These are phyloP conservation scores for Ploceus nigricollis DNA, from an alignment of 2,113 vertebrate species.

Conservation along the genomic window DNA sequence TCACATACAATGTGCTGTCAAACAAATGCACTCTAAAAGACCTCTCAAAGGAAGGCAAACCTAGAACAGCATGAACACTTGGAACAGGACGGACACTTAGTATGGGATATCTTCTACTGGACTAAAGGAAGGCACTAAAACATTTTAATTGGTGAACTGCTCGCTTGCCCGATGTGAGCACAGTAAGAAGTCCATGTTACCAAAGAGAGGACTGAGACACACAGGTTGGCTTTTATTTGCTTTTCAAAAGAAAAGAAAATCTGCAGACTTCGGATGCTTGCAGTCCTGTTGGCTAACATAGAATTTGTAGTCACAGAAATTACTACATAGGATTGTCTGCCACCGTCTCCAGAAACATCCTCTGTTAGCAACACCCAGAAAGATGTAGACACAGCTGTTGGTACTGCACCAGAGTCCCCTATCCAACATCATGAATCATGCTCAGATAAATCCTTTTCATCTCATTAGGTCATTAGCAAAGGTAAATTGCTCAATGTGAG, in stretches of 20 bases:
- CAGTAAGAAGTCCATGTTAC: not conserved
- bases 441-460: not conserved
- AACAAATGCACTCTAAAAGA: not conserved
- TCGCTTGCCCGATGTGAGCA: fast-evolving
- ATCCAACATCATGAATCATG: not conserved
- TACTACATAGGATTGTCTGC: not conserved
- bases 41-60: not conserved
- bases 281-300: not conserved
- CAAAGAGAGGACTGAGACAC: not conserved
- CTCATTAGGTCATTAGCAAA: not conserved
- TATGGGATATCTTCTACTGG: fast-evolving
- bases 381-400: not conserved
- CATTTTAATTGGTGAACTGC: not conserved
- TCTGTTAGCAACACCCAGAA: not conserved
- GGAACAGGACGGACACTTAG: not conserved
- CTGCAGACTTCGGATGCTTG: not conserved
- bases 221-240: not conserved
- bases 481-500: not conserved
- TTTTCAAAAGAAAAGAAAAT: not conserved
- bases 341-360: fast-evolving
- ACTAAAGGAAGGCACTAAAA: not conserved
- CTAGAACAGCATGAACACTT: not conserved
- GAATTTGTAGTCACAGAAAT: not conserved
- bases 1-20: not conserved
- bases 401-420: not conserved